These are phyloP conservation scores for Salticus scenicus DNA, from an alignment of 2,888 invertebrate species.

Conservation along the genomic window DNA sequence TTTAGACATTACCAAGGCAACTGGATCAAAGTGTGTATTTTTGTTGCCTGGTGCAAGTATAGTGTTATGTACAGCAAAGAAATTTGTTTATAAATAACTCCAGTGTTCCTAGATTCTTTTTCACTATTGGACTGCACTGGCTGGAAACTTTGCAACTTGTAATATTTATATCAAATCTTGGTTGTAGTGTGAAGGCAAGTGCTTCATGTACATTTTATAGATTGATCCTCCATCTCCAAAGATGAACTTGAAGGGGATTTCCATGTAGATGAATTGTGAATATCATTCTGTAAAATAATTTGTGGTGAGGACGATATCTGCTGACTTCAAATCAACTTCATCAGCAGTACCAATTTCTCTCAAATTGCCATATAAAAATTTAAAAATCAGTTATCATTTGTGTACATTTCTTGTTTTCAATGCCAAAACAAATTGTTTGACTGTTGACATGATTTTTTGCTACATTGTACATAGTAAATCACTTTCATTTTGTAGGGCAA, in stretches of 20 bases:
- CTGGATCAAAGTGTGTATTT: conserved; percentile 55
- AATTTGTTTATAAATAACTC: conserved; percentile 63
- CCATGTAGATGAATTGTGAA: conserved; percentile 58
- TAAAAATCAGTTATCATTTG: conserved; percentile 41
- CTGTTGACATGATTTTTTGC: conserved; percentile 17
- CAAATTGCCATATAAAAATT: conserved; percentile 51
- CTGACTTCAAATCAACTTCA: conserved; percentile 40
- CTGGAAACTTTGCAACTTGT: conserved; percentile 49
- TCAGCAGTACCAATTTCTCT: conserved; percentile 31
- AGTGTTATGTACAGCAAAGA: conserved; percentile 65
- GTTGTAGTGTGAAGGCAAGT: conserved; percentile 57
- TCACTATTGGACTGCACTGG: conserved; percentile 66
- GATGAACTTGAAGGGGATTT: conserved; percentile 30
- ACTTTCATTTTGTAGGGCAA: conserved; percentile 19
- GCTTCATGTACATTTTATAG: conserved; percentile 56
- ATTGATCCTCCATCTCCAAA: conserved; percentile 32
- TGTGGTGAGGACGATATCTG: conserved; percentile 31
- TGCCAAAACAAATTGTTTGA: conserved; percentile 55
- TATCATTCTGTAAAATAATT: conserved; percentile 53
- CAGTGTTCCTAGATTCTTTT: conserved; percentile 67
- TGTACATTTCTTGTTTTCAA: conserved; percentile 53
- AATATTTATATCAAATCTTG: conserved; percentile 48
- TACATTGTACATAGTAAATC: conserved; percentile 10
- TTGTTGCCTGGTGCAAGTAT: conserved; percentile 52
- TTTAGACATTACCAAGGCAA: conserved; percentile 54